Percentiles rank a stretch among this genome's conserved stretches.
These are phyloP conservation scores for Podilymbus podiceps DNA, from an alignment of 2,113 vertebrate genomes.

Conservation along the genomic window DNA sequence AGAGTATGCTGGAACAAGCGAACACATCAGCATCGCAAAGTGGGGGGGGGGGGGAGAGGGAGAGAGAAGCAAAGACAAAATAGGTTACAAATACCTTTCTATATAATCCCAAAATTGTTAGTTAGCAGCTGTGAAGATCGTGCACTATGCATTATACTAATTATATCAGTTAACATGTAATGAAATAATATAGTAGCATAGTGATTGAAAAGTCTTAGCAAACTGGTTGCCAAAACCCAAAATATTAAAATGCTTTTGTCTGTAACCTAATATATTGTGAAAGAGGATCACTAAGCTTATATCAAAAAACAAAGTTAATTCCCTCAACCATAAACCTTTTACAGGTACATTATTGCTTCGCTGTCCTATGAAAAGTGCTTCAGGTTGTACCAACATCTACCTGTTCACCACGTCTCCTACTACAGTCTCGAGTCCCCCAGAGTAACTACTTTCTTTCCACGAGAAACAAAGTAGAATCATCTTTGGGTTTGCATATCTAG, in stretches of 20 bases:
- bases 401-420: neutral
- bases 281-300: neutral
- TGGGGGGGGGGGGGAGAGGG: rapidly evolving
- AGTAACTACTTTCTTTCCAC: rapidly evolving
- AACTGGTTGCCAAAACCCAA: neutral
- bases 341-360: rapidly evolving
- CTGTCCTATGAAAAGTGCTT: neutral
- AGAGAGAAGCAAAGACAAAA: neutral
- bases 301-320: neutral
- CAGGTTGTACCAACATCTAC: neutral
- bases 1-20: neutral
- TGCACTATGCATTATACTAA: neutral
- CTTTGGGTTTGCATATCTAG: neutral
- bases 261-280: neutral
- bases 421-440: neutral
- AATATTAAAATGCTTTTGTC: neutral
- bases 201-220: neutral
- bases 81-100: neutral
- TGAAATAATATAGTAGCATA: neutral
- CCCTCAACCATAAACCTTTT: neutral
- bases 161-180: neutral
- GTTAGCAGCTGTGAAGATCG: neutral
- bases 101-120: neutral
- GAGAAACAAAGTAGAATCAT: neutral
- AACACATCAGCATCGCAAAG: neutral